Conservation (phyloP, 1,140 invertebrate species). For the Drosophila lowei region DNA sequence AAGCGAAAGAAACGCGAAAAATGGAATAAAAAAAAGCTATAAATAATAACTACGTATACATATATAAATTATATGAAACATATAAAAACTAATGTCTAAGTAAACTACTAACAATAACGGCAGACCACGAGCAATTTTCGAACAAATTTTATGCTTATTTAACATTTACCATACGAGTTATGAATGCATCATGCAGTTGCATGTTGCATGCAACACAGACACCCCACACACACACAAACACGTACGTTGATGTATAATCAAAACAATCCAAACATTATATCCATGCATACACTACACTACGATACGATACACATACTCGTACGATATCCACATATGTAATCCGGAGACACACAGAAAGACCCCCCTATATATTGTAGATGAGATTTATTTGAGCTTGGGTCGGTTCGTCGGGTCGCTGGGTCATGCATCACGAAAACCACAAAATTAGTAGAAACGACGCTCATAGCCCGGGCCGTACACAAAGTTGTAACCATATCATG, state of each 20-base stretch:
- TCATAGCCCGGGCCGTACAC: constrained; percentile 45
- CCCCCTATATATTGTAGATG: constrained; percentile 35
- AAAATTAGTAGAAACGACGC: constrained; percentile 40
- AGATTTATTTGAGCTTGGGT: constrained; percentile 34
- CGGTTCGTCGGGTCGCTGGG: constrained; percentile 2
- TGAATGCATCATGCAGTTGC: constrained; percentile 86
- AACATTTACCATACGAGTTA: constrained; percentile 84
- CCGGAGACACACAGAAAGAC: constrained; percentile 45
- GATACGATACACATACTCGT: constrained; percentile 83
- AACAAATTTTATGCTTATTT: constrained; percentile 96
- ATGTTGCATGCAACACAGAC: constrained; percentile 98
- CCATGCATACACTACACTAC: constrained; percentile 61
- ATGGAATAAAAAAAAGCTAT: constrained; percentile 42
- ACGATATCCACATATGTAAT: constrained; percentile 87
- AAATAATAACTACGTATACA: constrained; percentile 38
- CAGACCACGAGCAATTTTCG: constrained; percentile 95
- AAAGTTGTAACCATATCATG: constrained; percentile 73
- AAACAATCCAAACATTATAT: constrained; percentile 85
- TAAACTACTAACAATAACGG: constrained; percentile 89
- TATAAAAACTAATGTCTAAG: constrained; percentile 87
- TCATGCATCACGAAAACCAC: constrained; percentile 45
- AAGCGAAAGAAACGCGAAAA: constrained; percentile 54
- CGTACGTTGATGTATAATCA: constrained; percentile 89
- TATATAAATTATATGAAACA: constrained; percentile 84
- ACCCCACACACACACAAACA: constrained; percentile 86